Base-by-base conservation (phyloP, 1,140 invertebrate species). In the Steinernema khuongi region DNA sequence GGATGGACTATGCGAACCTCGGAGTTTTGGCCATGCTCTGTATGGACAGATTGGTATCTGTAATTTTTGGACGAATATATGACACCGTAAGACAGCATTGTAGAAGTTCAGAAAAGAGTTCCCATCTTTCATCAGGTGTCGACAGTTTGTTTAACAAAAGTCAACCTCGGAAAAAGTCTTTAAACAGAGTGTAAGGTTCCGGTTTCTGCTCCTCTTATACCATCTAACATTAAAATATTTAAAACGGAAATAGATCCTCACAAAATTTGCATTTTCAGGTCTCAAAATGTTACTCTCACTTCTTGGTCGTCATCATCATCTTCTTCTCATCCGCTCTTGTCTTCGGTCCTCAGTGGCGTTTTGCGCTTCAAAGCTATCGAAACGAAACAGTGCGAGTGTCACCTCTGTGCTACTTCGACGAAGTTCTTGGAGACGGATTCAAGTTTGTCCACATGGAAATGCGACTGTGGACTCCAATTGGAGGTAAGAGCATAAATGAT, bases 391-490 rank as follows among this genome's bases (percentile, higher is more conserved):
- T 72, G 17, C 29, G 26, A 1, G 70, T 75, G 1, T 67, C 70
- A 29, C 28, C 70, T 1, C 60, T 73, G n/a, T 75, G 74, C 44
- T 22, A 68, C 32, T 72, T 75, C 32, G 50, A 75, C 18, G 67
- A 75, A 67, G 68, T 75, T 19, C 43, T 75, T 2, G 74, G 70
- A 14, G 70, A 75, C 14, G 60, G 72, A 33, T 75, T 44, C 68
- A 72, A 70, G 30, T 14, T 31, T 18, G 29, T 31, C n/a, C 74
- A 75, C 29, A 72, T 70, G 26, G 28, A 67, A 36, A 71, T 71
- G 14, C 2, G 71, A 0, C 74, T 72, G 44, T 75, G 74, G 74
- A 41, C 36, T 31, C 74, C 74, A 30, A 71, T 75, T 68, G 18
- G 67, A 17, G 68, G 73, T 29, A 70, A 11, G 68, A 4, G 7